phyloP scores from a whole-genome alignment of 2,888 invertebrate genomes.

The Mesodorylaimus sp. region DNA sequence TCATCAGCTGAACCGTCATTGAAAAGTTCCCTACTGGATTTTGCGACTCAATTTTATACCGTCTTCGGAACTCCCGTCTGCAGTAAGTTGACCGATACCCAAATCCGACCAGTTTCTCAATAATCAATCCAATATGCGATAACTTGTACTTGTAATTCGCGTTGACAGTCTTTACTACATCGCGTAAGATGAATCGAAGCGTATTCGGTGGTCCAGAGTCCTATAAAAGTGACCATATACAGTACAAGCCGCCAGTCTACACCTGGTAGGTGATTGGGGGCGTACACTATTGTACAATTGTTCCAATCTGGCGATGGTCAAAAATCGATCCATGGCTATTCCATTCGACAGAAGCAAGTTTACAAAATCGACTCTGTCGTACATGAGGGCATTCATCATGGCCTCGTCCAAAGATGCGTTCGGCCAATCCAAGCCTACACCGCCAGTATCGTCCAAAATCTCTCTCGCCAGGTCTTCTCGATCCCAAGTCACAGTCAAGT shows the following conservation, averaged over 20 bases:
- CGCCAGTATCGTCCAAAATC: slow-evolving; percentile 90
- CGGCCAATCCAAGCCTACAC: slow-evolving; percentile 68
- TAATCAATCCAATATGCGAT: slow-evolving; percentile 83
- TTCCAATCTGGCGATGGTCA: slow-evolving; percentile 81
- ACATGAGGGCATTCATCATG: slow-evolving; percentile 90
- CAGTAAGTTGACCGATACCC: slow-evolving; percentile 89
- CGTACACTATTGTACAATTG: slow-evolving; percentile 72
- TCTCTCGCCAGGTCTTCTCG: slow-evolving; percentile 91
- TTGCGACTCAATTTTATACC: too few relatives aligned
- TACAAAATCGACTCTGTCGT: slow-evolving; percentile 91
- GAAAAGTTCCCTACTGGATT: too few relatives aligned
- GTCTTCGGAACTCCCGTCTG: slow-evolving; percentile 53
- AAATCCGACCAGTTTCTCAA: slow-evolving; percentile 94
- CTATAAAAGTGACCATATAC: too few relatives aligned
- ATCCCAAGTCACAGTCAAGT: slow-evolving; percentile 89
- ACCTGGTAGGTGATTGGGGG: too few relatives aligned
- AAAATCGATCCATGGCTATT: slow-evolving; percentile 87
- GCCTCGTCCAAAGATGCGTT: slow-evolving; percentile 75
- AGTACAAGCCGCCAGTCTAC: too few relatives aligned
- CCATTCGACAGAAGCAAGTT: slow-evolving; percentile 89
- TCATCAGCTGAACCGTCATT: too few relatives aligned
- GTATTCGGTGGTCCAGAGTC: slow-evolving; percentile 60
- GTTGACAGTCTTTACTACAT: slow-evolving; percentile 44
- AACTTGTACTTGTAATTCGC: slow-evolving; percentile 60
- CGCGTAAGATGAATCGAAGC: slow-evolving; percentile 70